These are phyloP conservation scores for Heterodera schachtii DNA, from an alignment of 1,140 invertebrate species.

Conservation along the genomic window DNA sequence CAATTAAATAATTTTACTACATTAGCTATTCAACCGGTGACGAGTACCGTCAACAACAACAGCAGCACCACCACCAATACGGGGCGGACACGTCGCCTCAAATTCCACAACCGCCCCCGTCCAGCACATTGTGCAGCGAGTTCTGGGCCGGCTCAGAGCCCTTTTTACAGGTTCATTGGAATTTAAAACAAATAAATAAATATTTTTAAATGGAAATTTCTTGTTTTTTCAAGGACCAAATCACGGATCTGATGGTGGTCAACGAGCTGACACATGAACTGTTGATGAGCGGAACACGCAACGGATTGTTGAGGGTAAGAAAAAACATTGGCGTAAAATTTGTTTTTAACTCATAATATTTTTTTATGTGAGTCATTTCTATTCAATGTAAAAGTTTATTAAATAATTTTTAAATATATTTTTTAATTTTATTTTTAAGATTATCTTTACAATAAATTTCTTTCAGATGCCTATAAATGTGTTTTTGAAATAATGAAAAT, in stretches of 20 bases:
- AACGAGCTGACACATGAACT: conserved; percentile 59
- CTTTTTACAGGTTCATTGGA: conserved; percentile 23
- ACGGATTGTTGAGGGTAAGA: conserved; percentile 51
- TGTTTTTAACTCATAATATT: too few relatives aligned
- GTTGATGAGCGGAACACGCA: conserved; percentile 50
- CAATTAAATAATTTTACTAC: too few relatives aligned
- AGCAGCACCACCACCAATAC: not conserved
- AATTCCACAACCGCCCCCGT: conserved; percentile 9
- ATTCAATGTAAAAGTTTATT: too few relatives aligned
- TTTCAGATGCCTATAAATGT: too few relatives aligned
- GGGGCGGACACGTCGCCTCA: not conserved
- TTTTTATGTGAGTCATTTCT: too few relatives aligned
- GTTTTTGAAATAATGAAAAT: too few relatives aligned
- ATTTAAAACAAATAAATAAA: not conserved
- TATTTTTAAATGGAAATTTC: not conserved
- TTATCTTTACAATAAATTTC: too few relatives aligned
- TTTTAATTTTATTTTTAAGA: too few relatives aligned
- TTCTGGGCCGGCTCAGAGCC: conserved; percentile 27
- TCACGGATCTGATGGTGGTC: conserved; percentile 55
- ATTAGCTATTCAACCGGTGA: conserved; percentile 19
- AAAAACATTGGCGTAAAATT: too few relatives aligned
- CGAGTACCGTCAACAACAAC: conserved; percentile 7
- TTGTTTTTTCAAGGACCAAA: conserved; percentile 39
- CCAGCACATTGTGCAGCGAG: conserved; percentile 22
- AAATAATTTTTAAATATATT: too few relatives aligned